Conservation (phyloP, 2,888 invertebrate genomes). For the Nephrotoma guestfalica region DNA sequence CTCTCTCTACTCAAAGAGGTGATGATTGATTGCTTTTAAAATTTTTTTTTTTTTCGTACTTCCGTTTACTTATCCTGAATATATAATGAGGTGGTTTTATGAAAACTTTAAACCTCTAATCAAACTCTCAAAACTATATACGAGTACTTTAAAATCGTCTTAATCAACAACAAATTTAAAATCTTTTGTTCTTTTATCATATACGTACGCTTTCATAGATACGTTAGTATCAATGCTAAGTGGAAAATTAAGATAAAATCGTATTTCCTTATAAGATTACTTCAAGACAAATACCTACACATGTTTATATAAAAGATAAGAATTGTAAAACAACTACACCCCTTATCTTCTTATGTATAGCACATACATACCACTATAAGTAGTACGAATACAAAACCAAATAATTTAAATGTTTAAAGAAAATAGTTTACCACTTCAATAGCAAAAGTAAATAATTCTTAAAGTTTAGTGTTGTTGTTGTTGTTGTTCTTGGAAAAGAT, state of each 20-base stretch:
- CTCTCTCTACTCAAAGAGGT: not conserved
- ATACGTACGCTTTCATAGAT: not conserved
- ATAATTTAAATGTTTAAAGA: not conserved
- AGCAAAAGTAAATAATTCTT: not conserved
- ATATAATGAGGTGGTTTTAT: not conserved
- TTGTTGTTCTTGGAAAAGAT: not conserved
- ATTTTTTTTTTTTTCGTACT: not conserved
- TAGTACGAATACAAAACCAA: not conserved
- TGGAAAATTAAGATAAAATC: not conserved
- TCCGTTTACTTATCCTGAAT: not conserved
- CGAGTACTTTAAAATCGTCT: not conserved
- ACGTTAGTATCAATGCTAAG: not conserved
- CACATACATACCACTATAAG: not conserved
- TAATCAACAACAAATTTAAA: not conserved
- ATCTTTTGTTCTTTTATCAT: not conserved
- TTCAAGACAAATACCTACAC: not conserved
- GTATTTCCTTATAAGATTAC: not conserved
- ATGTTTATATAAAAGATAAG: not conserved
- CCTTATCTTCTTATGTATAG: no score
- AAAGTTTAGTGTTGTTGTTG: not conserved
- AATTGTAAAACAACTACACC: not conserved
- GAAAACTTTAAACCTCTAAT: not conserved
- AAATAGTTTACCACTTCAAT: not conserved
- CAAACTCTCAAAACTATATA: not conserved
- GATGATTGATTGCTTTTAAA: not conserved